Conservation (phyloP, 2,888 invertebrate genomes). For the Crepidodera aurea region DNA sequence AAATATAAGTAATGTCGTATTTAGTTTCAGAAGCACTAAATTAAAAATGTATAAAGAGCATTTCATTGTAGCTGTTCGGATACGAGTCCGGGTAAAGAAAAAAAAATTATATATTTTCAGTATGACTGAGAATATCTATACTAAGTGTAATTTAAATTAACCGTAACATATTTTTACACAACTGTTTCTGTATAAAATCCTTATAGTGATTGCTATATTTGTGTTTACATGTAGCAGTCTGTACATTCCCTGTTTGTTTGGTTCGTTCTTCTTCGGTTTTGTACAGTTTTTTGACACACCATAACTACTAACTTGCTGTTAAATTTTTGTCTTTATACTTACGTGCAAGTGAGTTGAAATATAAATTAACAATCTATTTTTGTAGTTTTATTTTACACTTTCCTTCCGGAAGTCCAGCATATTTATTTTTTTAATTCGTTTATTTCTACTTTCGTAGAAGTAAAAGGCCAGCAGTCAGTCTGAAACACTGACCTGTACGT, state of each 20-base stretch:
- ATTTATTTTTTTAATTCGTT: too few relatives aligned
- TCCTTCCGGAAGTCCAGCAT: too few relatives aligned
- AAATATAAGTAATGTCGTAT: conserved; percentile 15
- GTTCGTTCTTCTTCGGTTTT: conserved; percentile 28
- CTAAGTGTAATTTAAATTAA: conserved; percentile 50
- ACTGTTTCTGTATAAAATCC: conserved; percentile 51
- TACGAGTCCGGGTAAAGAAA: conserved; percentile 32
- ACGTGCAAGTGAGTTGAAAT: conserved; percentile 48
- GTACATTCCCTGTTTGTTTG: conserved; percentile 21
- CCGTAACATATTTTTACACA: conserved; percentile 54
- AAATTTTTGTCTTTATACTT: conserved; percentile 45
- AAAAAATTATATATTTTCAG: conserved; percentile 37
- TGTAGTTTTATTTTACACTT: not conserved
- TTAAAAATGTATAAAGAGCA: conserved; percentile 33
- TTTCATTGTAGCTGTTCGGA: conserved; percentile 32
- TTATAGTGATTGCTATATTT: conserved; percentile 34
- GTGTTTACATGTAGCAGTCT: conserved; percentile 29
- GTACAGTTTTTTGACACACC: conserved; percentile 37
- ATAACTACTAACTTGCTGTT: conserved; percentile 42
- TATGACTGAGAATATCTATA: conserved; percentile 44
- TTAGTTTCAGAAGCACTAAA: conserved; percentile 33
- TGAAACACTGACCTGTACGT: too few relatives aligned
- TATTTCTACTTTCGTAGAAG: too few relatives aligned
- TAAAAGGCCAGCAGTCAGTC: too few relatives aligned
- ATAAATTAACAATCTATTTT: conserved; percentile 37